phyloP scores from a whole-genome alignment of 23 tunicate species.

The Aplidium turbinatum region DNA sequence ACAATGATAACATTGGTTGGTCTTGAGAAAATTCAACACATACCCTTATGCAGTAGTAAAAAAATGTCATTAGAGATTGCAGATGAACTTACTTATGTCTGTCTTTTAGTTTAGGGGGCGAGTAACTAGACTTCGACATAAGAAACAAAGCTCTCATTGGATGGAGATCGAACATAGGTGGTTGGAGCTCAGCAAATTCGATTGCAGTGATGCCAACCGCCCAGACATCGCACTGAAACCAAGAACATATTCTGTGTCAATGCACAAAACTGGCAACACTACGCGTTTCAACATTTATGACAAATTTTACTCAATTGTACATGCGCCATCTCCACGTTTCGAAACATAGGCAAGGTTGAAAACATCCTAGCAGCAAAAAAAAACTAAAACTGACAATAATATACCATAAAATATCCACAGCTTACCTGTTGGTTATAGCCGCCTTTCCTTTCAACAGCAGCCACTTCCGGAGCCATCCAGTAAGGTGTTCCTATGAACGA shows the following conservation, averaged over 20 bases:
- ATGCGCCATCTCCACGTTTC: background rate
- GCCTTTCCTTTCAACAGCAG: conserved; percentile 98
- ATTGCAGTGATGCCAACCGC: conserved; percentile 99
- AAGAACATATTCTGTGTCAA: background rate
- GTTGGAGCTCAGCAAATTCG: conserved; percentile 98
- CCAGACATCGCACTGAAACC: conserved; percentile 96
- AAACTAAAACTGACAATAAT: background rate
- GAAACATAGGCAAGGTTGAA: background rate
- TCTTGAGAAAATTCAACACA: too few species aligned
- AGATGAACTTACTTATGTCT: conserved; percentile 50
- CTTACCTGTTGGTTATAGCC: conserved; percentile 95
- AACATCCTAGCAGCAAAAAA: background rate
- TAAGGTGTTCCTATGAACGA: conserved; percentile 98
- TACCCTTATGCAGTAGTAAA: too few species aligned
- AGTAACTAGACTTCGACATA: conserved; percentile 90
- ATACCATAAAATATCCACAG: background rate
- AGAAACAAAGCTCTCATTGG: conserved; percentile 99
- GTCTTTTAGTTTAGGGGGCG: conserved; percentile 92
- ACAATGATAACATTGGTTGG: too few species aligned
- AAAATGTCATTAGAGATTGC: too few species aligned
- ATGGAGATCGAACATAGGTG: conserved; percentile 99
- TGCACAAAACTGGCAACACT: background rate
- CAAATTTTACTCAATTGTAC: background rate
- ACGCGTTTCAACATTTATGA: too few species aligned
- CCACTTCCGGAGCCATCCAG: conserved; percentile 99